Base-by-base conservation (phyloP, 2,888 invertebrate species). In the Cryptus armator region DNA sequence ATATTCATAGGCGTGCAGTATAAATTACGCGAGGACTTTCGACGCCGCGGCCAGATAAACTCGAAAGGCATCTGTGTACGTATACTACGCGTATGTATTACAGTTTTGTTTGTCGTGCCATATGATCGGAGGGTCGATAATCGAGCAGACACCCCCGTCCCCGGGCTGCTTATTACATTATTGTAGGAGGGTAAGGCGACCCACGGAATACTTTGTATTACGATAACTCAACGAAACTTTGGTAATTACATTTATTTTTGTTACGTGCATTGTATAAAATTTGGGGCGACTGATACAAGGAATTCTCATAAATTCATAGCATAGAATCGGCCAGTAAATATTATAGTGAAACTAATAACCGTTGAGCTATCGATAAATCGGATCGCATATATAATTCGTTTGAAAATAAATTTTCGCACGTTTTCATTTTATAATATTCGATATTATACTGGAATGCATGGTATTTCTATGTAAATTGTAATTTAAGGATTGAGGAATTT, bases 121-220 rank as follows among this genome's bases (percentile, higher is more conserved):
- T 77, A 68, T 64, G 67, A 78, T 83, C 72, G 78, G 66, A 32
- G 67, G 74, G 51, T 74, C 78, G 74, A 83, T 83, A 83, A 74
- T 83, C 66, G 78, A 59, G 78, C 68, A 29, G 48, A 62, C 46
- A 64, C 44, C 46, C 12, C 12, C 43, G 24, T 16, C 14, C 76
- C 51, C 67, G 3, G 67, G 66, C 68, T 51, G 62, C 67, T 74
- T 68, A 72, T 83, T 78, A 74, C 48, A 44, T 24, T 43, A 16
- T 24, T 24, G 24, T 24, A n/a, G 12, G 19, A 59, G 66, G 14
- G 32, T 9, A 24, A 59, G 51, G 44, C 19, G 24, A 56, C 37
- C 16, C 62, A 62, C 67, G 46, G 24, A 75, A 75, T 59, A 37
- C 32, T 14, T 43, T 32, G 48, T 81, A 68, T 75, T 81, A 75